Percentiles rank a stretch among this genome's conserved stretches.
These are phyloP conservation scores for Cheilosia pagana DNA, from an alignment of 2,888 invertebrate genomes.

Conservation along the genomic window DNA sequence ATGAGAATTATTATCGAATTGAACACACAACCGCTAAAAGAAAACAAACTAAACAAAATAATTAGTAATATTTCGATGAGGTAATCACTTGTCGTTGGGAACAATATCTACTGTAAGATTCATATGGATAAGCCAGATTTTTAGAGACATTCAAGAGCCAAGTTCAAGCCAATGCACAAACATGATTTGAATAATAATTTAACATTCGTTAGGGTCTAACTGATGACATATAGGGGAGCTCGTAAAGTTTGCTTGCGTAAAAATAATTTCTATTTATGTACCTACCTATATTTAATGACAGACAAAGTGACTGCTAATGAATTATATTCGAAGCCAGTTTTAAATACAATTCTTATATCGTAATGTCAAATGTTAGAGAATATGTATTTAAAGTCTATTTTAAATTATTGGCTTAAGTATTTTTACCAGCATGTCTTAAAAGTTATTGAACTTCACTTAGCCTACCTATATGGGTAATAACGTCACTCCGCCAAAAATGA, in stretches of 20 bases:
- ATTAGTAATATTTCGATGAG: conserved; percentile 7
- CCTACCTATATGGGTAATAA: too few relatives aligned
- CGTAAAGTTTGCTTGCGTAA: background rate
- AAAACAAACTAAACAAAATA: background rate
- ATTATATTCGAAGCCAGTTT: too few relatives aligned
- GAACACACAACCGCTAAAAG: background rate
- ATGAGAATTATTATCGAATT: background rate
- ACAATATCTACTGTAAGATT: background rate
- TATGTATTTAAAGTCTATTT: too few relatives aligned
- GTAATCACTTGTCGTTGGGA: background rate
- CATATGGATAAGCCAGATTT: background rate
- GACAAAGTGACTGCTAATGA: too few relatives aligned
- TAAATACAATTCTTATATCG: too few relatives aligned
- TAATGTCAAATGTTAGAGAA: too few relatives aligned
- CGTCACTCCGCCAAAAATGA: too few relatives aligned
- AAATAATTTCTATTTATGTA: background rate
- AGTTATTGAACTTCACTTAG: background rate
- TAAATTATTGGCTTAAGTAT: background rate
- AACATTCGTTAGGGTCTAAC: background rate
- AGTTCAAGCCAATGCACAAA: conserved; percentile 1
- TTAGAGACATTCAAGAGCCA: background rate
- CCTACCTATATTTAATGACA: background rate
- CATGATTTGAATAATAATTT: conserved; percentile 12
- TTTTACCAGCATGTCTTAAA: background rate
- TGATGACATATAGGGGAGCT: too few relatives aligned